These are phyloP conservation scores for Campoletis sonorensis DNA, from an alignment of 1,140 invertebrate species.

Conservation along the genomic window DNA sequence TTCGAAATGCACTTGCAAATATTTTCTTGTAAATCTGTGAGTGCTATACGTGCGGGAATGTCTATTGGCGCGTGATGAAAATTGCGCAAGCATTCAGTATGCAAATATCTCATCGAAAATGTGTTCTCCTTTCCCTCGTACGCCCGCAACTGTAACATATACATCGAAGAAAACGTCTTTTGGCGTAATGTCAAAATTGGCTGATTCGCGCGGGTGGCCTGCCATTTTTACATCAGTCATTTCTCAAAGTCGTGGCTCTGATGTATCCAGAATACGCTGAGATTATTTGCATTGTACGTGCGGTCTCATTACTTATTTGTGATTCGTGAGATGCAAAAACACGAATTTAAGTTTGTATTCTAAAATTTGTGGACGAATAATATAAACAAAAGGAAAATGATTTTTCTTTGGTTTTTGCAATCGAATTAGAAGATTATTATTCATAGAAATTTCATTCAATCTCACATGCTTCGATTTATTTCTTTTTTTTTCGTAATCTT, in stretches of 20 bases:
- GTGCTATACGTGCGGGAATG: neutral
- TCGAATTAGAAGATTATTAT: neutral
- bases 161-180: neutral
- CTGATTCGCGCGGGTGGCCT: neutral
- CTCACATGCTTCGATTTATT: neutral
- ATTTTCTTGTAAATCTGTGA: neutral
- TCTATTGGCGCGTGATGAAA: conserved; percentile 4
- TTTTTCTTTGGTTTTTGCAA: neutral
- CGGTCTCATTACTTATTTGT: too few relatives aligned
- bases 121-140: neutral
- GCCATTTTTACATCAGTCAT: conserved; percentile 13
- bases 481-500: neutral
- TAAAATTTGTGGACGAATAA: too few relatives aligned
- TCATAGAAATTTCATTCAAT: neutral
- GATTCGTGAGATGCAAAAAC: too few relatives aligned
- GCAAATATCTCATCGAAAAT: conserved; percentile 32
- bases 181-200: conserved; percentile 17
- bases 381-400: too few relatives aligned
- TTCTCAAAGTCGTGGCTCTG: conserved; percentile 19
- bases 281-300: too few relatives aligned
- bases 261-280: neutral
- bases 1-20: too few relatives aligned
- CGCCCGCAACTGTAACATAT: neutral
- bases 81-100: conserved; percentile 3
- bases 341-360: too few relatives aligned